These are phyloP conservation scores for Matsumyia berberina DNA, from an alignment of 2,888 invertebrate species.

Conservation along the genomic window DNA sequence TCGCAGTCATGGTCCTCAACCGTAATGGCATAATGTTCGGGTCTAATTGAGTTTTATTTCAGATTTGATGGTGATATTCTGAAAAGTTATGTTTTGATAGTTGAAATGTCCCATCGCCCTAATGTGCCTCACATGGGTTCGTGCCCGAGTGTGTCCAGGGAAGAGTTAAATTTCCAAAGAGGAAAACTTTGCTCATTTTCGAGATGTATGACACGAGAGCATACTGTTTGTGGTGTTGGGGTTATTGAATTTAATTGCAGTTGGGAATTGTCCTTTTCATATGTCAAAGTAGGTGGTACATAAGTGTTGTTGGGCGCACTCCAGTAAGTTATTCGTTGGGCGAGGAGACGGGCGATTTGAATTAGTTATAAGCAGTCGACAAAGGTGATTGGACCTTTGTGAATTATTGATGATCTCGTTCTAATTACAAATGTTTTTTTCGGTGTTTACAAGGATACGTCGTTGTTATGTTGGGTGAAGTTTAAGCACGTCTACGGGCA, in stretches of 20 bases:
- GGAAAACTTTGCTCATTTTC: conserved; percentile 32
- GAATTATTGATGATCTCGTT: too few relatives aligned
- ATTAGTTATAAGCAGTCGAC: too few relatives aligned
- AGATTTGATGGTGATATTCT: conserved; percentile 63
- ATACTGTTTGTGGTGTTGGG: not conserved
- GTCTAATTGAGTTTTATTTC: conserved; percentile 71
- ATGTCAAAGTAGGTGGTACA: too few relatives aligned
- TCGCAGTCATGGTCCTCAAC: conserved; percentile 51
- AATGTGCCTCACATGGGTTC: too few relatives aligned
- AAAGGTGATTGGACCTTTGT: too few relatives aligned
- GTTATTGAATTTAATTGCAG: conserved; percentile 44
- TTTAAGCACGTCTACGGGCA: too few relatives aligned
- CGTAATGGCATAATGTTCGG: conserved; percentile 61
- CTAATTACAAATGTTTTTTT: too few relatives aligned
- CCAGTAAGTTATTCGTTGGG: too few relatives aligned
- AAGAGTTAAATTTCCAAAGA: conserved; percentile 2
- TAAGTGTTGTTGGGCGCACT: too few relatives aligned
- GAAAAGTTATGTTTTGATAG: conserved; percentile 12
- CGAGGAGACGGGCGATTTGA: too few relatives aligned
- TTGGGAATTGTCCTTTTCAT: not conserved
- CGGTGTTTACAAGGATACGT: too few relatives aligned
- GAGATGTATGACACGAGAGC: conserved; percentile 21
- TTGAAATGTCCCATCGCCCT: not conserved
- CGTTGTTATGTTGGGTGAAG: too few relatives aligned
- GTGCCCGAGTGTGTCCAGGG: not conserved